Percentiles rank a stretch among this genome's conserved stretches.
Conservation (phyloP, 2,113 vertebrate genomes). For the Porphyrio hochstetteri region DNA sequence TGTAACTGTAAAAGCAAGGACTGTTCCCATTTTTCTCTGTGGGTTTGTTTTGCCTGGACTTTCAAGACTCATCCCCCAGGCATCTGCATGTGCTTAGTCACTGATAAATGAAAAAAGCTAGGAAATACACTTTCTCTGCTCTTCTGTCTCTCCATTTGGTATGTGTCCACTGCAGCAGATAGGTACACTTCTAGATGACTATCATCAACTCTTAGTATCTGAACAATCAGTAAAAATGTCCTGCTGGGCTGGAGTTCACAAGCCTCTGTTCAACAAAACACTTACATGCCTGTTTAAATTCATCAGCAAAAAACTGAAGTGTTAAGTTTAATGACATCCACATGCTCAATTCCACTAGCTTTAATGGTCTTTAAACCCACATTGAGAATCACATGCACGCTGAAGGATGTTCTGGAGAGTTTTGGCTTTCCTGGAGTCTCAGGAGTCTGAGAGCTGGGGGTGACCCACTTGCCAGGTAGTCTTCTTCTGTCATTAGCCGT, state of each 20-base stretch:
- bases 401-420: neutral
- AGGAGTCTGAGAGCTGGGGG: neutral
- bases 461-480: neutral
- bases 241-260: neutral
- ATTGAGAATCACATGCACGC: neutral
- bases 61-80: neutral
- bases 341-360: neutral
- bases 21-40: neutral
- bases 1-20: neutral
- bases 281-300: neutral
- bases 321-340: neutral
- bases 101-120: neutral
- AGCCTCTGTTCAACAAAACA: neutral
- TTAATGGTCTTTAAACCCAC: neutral
- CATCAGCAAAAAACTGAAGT: neutral
- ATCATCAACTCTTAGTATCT: neutral
- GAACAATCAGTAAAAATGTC: neutral
- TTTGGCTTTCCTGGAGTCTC: neutral
- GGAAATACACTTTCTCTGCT: neutral
- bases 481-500: neutral
- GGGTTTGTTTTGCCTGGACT: neutral
- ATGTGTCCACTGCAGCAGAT: neutral
- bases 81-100: neutral
- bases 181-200: neutral
- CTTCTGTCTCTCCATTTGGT: neutral